Conservation (phyloP, 2,888 invertebrate genomes). For the Luffia ferchaultella region DNA sequence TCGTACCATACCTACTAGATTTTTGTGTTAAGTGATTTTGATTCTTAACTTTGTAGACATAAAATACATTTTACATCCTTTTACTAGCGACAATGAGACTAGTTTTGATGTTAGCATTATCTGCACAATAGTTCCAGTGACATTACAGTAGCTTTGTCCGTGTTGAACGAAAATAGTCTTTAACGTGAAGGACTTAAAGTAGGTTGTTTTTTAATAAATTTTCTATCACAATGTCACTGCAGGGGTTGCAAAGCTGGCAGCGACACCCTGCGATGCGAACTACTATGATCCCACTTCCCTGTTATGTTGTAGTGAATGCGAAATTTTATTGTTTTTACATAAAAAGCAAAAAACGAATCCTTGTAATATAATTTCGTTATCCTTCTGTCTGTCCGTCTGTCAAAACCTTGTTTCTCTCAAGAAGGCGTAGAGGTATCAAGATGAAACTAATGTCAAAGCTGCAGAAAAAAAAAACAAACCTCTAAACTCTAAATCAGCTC, state of each 20-base stretch:
- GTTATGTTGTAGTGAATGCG: constrained; percentile 31
- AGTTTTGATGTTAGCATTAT: constrained; percentile 61
- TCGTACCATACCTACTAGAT: constrained; percentile 24
- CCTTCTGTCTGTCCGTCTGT: too few species aligned
- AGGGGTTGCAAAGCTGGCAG: constrained; percentile 48
- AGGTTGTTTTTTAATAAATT: constrained; percentile 21
- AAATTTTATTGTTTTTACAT: too few species aligned
- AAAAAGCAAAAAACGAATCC: too few species aligned
- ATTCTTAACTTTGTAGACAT: constrained; percentile 12
- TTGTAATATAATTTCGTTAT: too few species aligned
- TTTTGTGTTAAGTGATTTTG: constrained; percentile 16
- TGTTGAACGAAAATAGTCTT: constrained; percentile 20
- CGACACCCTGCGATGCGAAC: constrained; percentile 64
- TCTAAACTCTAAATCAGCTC: too few species aligned
- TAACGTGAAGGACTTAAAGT: constrained; percentile 25
- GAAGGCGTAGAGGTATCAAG: too few species aligned
- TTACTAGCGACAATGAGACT: neutral
- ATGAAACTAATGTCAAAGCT: too few species aligned
- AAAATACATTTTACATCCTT: constrained; percentile 21
- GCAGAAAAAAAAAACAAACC: too few species aligned
- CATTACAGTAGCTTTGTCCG: neutral
- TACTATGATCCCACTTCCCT: constrained; percentile 50
- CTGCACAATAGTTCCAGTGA: constrained; percentile 56
- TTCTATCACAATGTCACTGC: constrained; percentile 40
- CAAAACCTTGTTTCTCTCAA: too few species aligned